Conservation (phyloP, 2,113 vertebrate genomes). For the Hydrolagus affinis region DNA sequence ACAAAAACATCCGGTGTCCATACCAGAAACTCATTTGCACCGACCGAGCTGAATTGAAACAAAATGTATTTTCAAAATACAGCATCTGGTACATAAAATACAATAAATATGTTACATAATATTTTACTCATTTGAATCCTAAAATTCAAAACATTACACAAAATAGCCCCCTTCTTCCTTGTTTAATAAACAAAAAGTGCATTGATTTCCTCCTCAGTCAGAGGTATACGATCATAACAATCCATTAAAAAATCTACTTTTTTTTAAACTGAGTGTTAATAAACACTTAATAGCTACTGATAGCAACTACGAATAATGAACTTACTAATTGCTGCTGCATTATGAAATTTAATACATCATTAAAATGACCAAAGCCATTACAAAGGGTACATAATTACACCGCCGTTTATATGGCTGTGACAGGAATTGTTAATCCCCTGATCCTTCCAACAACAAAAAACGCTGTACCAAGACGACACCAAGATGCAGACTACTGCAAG, state of each 20-base stretch:
- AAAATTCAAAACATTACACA: neutral
- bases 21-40: neutral
- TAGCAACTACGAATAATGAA: neutral
- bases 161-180: no score
- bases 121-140: neutral
- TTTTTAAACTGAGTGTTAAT: neutral
- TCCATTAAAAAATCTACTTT: neutral
- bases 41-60: neutral
- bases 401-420: neutral
- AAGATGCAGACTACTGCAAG: conserved; percentile 31
- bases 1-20: neutral
- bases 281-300: conserved; percentile 6
- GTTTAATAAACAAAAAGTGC: neutral
- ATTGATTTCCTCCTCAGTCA: neutral
- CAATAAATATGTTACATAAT: neutral
- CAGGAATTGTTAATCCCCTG: conserved; percentile 15
- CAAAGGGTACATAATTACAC: conserved; percentile 14
- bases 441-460: conserved; percentile 15
- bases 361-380: conserved; percentile 15
- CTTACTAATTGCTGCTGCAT: neutral
- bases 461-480: conserved; percentile 25
- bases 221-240: neutral
- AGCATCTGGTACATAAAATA: neutral
- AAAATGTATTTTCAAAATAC: neutral
- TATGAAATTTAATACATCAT: conserved; percentile 15